Evolutionary conservation across 2,888 invertebrate species (phyloP), one percentile per base, ranked within the genome.

Genomic region (Drosophila lacicola): DNA sequence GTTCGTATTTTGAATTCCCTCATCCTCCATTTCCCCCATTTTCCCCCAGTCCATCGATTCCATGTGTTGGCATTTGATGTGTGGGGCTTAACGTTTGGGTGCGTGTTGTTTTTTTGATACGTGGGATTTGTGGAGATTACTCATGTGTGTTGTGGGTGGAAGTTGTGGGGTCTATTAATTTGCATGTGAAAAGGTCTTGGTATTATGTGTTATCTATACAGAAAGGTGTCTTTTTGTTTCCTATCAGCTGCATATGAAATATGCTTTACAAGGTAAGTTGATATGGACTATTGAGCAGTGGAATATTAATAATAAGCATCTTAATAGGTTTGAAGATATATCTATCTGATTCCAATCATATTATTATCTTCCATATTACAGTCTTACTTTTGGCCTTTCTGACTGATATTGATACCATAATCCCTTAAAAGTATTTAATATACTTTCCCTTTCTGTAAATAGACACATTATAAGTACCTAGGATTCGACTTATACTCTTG

Each of bases 1-100:
- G 80, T 88, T 86, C 78, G 86, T 88, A 80, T 82, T 82, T 77
- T 50, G 82, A 72, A 74, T 62, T 79, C 36, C 62, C 44, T 42
- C 29, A 29, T 29, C 29, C 25, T 74, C 60, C 69, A 64, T n/a
- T 45, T 53, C 57, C 34, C 47, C 25, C 17, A 34, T 13, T 17
- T n/a, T 13, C 41, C 29, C 25, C 41, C 21, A 25, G 25, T 8
- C 25, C 25, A 25, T 25, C 25, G 25, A 29, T 8, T 29, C 29
- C 29, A 8, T 29, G 8, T 29, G 29, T 8, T 29, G 29, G 29
- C 29, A 29, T 29, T 29, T 8, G 8, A 29, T 61, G 56, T 74
- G 74, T 44, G 65, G 36, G 41, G 74, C 61, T 81, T 55, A 36
- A n/a, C n/a, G 46, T 73, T 67, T 57, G 51, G 39, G 39, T 75